Evolutionary conservation across 1,140 invertebrate species (phyloP), one percentile per base, ranked within the genome.

Genomic region (Pogonomyrmex californicus): DNA sequence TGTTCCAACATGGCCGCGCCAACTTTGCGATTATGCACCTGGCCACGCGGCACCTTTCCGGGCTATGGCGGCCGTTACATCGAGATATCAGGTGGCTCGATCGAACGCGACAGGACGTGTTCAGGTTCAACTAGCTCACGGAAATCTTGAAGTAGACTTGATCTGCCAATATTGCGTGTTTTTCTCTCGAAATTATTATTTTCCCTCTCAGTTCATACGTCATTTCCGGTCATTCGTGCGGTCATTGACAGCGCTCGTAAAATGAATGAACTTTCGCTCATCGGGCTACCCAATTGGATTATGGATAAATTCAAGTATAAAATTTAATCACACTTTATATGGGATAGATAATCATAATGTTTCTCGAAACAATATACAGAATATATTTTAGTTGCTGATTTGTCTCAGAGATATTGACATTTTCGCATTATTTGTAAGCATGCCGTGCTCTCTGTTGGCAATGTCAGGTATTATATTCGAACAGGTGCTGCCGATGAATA

Each of bases 201-300:
- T 93, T 93, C 92, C 92, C 92, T 92, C 92, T 88, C 86, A 86
- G 87, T 81, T 36, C 85, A 54, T 23, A 54, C 47, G 66, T 91
- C 82, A 92, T 63, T 92, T 93, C 92, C 92, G 91, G 77, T 90
- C 58, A 3, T 70, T 49, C 10, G 9, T n/a, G 2, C 47, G 58
- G 44, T 36, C 36, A n/a, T 58, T 73, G 17, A 12, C n/a, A 41
- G 17, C 1, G n/a, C 9, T 2, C 4, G 0, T 44, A 7, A 23
- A 41, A 23, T 47, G 75, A 82, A 33, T 44, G 54, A 4, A n/a
- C n/a, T 10, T 30, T 14, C 4, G 17, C n/a, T 30, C 4, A 7
- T 2, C 6, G 4, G 0, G 12, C 7, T 6, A 3, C 12, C 5
- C 5, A 65, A 2, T 4, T 38, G 4, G 33, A 65, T 23, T 0